A percentile compares a stretch with the other conserved stretches of the same genome.
phyloP scores from a whole-genome alignment of 2,113 vertebrate genomes.

The Coreoperca whiteheadi region DNA sequence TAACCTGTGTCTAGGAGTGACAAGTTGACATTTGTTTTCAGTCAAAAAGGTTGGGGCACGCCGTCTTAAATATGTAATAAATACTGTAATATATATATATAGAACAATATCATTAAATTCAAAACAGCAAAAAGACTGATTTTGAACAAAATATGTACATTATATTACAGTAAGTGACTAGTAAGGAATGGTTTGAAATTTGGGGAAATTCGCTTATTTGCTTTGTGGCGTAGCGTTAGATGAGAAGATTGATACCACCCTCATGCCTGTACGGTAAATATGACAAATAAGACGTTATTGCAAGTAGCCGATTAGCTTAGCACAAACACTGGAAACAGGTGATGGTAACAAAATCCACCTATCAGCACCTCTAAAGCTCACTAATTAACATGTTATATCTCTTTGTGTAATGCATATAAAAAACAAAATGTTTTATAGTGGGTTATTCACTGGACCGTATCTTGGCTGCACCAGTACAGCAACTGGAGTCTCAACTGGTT shows the following conservation, averaged over 20 bases:
- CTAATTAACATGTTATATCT: not conserved
- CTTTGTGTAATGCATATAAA: too few relatives aligned
- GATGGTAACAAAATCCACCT: not conserved
- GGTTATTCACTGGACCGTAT: too few relatives aligned
- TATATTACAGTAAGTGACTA: not conserved
- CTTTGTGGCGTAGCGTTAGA: not conserved
- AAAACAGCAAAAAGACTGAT: not conserved
- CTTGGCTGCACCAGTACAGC: constrained; percentile 1
- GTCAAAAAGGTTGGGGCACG: not conserved
- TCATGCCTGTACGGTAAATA: not conserved
- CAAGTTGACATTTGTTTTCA: not conserved
- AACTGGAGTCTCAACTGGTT: constrained; percentile 5
- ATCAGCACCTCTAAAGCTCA: not conserved
- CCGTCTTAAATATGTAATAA: not conserved
- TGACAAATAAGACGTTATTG: not conserved
- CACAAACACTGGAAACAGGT: not conserved
- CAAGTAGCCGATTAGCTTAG: not conserved
- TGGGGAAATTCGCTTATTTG: not conserved
- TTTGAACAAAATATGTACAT: not conserved
- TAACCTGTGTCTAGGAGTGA: too few relatives aligned
- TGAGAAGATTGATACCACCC: not conserved
- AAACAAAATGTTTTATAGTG: too few relatives aligned
- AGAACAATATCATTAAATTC: not conserved
- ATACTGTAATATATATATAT: not conserved
- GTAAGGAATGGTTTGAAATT: not conserved